phyloP scores from a whole-genome alignment of 2,113 vertebrate species.

The Dromaius novaehollandiae region DNA sequence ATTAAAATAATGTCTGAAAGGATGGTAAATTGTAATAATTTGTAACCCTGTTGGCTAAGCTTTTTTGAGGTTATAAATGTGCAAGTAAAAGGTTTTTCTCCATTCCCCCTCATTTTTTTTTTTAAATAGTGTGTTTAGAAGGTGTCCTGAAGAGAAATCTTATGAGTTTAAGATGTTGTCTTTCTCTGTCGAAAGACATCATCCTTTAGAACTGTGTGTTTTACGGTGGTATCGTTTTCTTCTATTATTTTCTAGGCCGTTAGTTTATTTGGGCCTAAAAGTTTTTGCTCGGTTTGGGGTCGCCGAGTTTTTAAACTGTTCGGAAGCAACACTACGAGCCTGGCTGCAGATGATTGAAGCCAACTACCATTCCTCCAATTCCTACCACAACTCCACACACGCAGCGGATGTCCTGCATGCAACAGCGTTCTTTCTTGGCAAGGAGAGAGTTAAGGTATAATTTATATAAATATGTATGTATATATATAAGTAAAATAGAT shows the following conservation, averaged over 20 bases:
- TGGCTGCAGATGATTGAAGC: constrained; percentile 96
- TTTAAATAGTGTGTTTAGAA: not conserved
- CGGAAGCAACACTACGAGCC: constrained; percentile 86
- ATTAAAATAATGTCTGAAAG: not conserved
- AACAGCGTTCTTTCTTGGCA: constrained; percentile 92
- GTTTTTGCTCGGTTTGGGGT: constrained; percentile 90
- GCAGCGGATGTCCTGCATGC: constrained; percentile 94
- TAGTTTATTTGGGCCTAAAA: constrained; percentile 95
- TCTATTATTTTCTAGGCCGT: constrained; percentile 78
- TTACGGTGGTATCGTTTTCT: not conserved
- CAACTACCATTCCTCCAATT: constrained; percentile 94
- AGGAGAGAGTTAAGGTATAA: constrained; percentile 93
- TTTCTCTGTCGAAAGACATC: not conserved
- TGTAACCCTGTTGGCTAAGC: not conserved
- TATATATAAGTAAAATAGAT: too few species aligned
- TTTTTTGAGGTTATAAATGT: not conserved
- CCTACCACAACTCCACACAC: constrained; percentile 96
- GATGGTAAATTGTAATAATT: not conserved
- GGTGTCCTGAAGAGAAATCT: not conserved
- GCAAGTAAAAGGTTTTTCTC: not conserved
- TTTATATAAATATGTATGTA: too few species aligned
- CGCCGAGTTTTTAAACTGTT: constrained; percentile 91
- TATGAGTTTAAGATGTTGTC: not conserved
- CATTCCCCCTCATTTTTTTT: not conserved
- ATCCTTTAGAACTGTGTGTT: not conserved